A percentile compares a stretch with the other conserved stretches of the same genome.
phyloP scores from a whole-genome alignment of 2,113 vertebrate genomes.

The Collichthys lucidus region DNA sequence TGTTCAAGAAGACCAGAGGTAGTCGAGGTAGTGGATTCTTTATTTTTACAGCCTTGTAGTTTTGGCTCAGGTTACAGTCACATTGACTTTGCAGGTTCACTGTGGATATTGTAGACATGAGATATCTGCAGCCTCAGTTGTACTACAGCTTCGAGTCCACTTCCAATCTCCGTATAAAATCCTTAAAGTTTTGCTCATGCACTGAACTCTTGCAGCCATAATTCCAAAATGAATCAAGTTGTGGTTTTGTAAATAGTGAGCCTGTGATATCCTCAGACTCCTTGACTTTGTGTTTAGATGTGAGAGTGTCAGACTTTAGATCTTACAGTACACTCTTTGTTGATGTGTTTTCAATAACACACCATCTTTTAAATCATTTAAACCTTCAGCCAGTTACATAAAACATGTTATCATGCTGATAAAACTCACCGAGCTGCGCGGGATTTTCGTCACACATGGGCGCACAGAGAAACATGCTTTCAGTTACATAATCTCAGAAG shows the following conservation, averaged over 20 bases:
- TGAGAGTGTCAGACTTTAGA: background rate
- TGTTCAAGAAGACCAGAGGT: slow-evolving; percentile 3
- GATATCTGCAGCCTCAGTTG: background rate
- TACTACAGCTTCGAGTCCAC: background rate
- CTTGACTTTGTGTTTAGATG: no score
- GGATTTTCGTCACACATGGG: slow-evolving; percentile 1
- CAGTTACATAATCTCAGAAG: background rate
- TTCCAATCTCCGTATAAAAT: no score
- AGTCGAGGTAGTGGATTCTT: background rate
- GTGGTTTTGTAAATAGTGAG: no score
- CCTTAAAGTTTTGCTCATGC: no score
- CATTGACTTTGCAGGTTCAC: background rate
- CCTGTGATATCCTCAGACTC: no score
- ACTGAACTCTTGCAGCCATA: no score
- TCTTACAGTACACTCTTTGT: background rate
- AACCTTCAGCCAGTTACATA: background rate
- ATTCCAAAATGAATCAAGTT: no score
- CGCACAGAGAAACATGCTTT: slow-evolving; percentile 18
- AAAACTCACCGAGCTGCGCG: background rate
- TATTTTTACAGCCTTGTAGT: background rate
- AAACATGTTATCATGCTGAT: background rate
- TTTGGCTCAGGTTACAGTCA: background rate
- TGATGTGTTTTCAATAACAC: background rate
- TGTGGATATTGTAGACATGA: background rate
- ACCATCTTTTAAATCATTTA: background rate